Evolutionary conservation across 2,888 invertebrate species (phyloP).

Genomic region (Andricus curvator): DNA sequence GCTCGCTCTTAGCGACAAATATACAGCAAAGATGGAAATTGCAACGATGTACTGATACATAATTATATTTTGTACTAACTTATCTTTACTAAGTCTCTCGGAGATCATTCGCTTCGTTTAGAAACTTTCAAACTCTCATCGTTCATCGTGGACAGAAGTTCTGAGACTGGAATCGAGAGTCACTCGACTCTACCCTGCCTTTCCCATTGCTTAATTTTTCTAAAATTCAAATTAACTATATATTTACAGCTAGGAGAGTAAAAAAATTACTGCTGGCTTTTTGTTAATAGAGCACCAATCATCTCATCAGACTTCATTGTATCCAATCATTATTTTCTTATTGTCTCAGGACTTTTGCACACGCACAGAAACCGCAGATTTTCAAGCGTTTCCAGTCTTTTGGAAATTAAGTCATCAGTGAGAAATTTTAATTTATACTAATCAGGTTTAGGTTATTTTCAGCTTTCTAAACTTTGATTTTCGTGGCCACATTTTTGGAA

Average conservation of each 20-base stretch:
- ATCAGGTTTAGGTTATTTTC: background rate
- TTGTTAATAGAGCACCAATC: background rate
- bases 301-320: background rate
- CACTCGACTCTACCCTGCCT: background rate
- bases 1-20: background rate
- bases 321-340: background rate
- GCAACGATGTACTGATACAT: slow-evolving; percentile 8
- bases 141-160: slow-evolving; percentile 19
- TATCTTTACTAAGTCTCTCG: slow-evolving; percentile 8
- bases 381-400: background rate
- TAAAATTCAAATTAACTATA: slow-evolving; percentile 54
- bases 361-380: background rate
- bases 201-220: background rate
- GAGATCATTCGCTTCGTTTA: slow-evolving; percentile 22
- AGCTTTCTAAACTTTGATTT: background rate
- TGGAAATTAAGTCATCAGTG: background rate
- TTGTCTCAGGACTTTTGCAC: slow-evolving; percentile 11
- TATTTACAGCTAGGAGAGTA: slow-evolving; percentile 45
- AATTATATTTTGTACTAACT: slow-evolving; percentile 24
- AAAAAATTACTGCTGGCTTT: background rate
- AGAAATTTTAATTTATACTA: background rate
- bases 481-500: background rate
- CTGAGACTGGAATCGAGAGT: slow-evolving; percentile 1
- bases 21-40: background rate
- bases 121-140: slow-evolving; percentile 5